Evolutionary conservation across 2,113 vertebrate species (phyloP), one percentile per base, ranked within the genome.

Genomic region (Zootoca vivipara): DNA sequence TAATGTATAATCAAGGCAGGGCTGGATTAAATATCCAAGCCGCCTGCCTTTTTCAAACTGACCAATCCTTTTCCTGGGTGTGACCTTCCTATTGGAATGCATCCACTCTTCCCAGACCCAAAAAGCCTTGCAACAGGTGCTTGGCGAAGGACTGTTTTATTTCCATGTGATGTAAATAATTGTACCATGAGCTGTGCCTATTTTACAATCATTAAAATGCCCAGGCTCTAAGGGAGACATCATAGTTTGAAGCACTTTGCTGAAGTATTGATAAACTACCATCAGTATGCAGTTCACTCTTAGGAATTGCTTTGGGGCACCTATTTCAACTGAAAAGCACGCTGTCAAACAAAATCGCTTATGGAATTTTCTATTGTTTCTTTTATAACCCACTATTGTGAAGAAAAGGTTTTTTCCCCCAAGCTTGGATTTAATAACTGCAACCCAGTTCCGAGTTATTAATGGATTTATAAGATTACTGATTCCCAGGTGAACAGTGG

Each of bases 381-480:
- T 78, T 90, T 78, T 90, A 9, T 89, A 90, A 90, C 28, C 58
- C 78, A 87, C 7, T 86, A 5, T 90, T 87, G 73, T 64, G 33
- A 85, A 92, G 83, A 93, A 93, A 89, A 85, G 18, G 4, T 90
- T 80, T 87, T 5, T 28, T 18, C 18, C 33, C 30, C 85, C 78
- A 83, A 77, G 56, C 0, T 0, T 90, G 72, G 28, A 91, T 93
- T 91, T 92, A 94, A 85, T 88, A 92, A 83, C 69, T 89, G 77
- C 46, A 93, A 30, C 82, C 64, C 1, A 56, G 74, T 89, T 92
- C 82, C 91, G 93, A 91, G 88, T 90, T 89, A 91, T 84, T 92
- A 93, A 89, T 78, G 70, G 7, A 22, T 93, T 92, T 92, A 89
- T 87, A 92, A 40, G 82, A 86, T 89, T 91, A 93, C 30, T 26